Base-by-base conservation (phyloP, 1,140 invertebrate species). In the Sitophilus oryzae region DNA sequence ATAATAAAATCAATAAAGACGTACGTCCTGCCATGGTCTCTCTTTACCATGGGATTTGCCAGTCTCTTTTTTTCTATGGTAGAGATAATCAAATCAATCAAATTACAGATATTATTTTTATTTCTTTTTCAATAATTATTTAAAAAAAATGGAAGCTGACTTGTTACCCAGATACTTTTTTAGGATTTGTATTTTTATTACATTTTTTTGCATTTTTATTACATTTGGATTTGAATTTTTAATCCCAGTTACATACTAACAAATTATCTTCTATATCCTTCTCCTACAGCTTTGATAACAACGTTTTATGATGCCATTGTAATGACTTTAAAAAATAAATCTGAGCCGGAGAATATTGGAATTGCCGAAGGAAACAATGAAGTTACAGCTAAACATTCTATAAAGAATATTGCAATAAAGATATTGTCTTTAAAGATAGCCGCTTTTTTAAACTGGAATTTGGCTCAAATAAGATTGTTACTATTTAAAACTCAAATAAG, bases 101-200 rank as follows among this genome's bases (percentile, higher is more conserved):
- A n/a, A n/a, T n/a, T n/a, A n/a, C n/a, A n/a, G n/a, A n/a, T n/a
- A n/a, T n/a, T n/a, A n/a, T n/a, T n/a, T n/a, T n/a, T n/a, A n/a
- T n/a, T n/a, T n/a, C n/a, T n/a, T n/a, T n/a, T n/a, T n/a, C n/a
- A n/a, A n/a, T n/a, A n/a, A n/a, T n/a, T n/a, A n/a, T n/a, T n/a
- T n/a, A n/a, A n/a, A n/a, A 51, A 52, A 52, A 0, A 85, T 87
- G 83, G 83, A 86, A 68, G 83, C 86, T 3, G 86, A 89, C 72
- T 76, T 88, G 58, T 73, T 89, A 48, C 9, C 82, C 84, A 10
- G 86, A 89, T 62, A 88, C 86, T 11, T 77, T 88, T 36, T 67
- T 90, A 19, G 94, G 91, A 90, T 94, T 94, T 74, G 92, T 95
- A 76, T 94, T 94, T 76, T 72, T 96, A 30, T 73, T 96, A 2